These are phyloP conservation scores for Strigamia transsilvanica DNA, from an alignment of 2,888 invertebrate genomes.

Conservation along the genomic window DNA sequence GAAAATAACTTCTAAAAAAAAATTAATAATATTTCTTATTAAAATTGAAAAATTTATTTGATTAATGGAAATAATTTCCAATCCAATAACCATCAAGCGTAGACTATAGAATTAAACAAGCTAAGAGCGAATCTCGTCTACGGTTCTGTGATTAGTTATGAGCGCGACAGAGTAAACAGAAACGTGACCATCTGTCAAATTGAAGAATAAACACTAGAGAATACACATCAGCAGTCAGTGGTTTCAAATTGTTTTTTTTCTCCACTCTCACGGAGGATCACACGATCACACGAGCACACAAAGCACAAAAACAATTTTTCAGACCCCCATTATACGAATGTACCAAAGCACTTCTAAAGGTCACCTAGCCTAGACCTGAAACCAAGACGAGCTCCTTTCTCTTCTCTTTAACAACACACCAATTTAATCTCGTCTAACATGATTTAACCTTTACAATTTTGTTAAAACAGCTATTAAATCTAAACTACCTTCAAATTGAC, in stretches of 20 bases:
- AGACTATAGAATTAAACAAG: not conserved
- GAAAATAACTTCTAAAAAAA: too few species aligned
- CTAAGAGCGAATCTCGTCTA: not conserved
- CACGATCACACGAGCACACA: not conserved
- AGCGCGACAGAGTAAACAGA: not conserved
- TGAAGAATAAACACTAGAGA: not conserved
- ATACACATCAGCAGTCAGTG: not conserved
- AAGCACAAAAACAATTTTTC: not conserved
- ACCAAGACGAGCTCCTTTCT: conserved; percentile 1
- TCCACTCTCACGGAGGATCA: not conserved
- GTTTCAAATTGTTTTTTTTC: conserved; percentile 3
- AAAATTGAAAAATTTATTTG: too few species aligned
- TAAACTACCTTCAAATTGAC: not conserved
- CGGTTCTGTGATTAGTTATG: not conserved
- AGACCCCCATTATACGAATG: not conserved
- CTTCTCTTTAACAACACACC: not conserved
- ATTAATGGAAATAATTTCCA: not conserved
- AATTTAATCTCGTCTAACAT: not conserved
- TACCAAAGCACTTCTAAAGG: conserved; percentile 21
- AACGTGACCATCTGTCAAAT: conserved; percentile 38
- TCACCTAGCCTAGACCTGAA: not conserved
- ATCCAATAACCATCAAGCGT: not conserved
- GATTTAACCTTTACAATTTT: conserved; percentile 10
- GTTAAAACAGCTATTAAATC: not conserved
- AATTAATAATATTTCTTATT: too few species aligned